Evolutionary conservation across 2,888 invertebrate species (phyloP), one percentile per base, ranked within the genome.

Genomic region (Volucella zonaria): DNA sequence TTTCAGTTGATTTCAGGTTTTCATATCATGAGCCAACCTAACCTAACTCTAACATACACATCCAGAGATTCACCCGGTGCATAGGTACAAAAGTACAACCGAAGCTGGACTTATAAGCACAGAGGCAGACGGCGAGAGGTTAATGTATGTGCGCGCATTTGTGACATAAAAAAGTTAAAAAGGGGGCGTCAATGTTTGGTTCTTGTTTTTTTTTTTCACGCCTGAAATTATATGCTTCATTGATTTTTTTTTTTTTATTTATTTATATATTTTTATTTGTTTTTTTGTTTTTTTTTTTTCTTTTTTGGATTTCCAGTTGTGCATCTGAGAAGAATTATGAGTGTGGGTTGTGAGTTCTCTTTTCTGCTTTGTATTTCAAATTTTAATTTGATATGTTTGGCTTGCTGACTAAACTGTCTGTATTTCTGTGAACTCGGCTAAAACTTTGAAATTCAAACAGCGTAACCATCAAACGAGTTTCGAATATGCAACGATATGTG

Each of bases 221-320:
- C 62, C 54, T 73, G 54, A 54, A 62, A 73, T 73, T 62, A 73
- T 73, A 62, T 52, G 54, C 62, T 73, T 73, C 62, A 73, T 73
- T 54, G 73, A 73, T 73, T 31, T 31, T 6, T 62, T 54, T 54
- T 73, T 73, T 62, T 18, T 18, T 18, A 18, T 18, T 23, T 23
- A 23, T 23, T 23, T 23, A 23, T 23, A 3, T 23, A 56, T 68
- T 67, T 67, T 68, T 54, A 45, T 54, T 23, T 56, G 43, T 67
- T 67, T 54, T 45, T 40, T 49, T 18, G 11, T n/a, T n/a, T n/a
- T n/a, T n/a, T n/a, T n/a, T 68, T 67, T 67, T 68, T 54, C 31
- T 54, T 8, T 42, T 12, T 12, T 3, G 31, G 12, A 45, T 11
- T 12, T 11, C 45, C 45, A 31, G 31, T 31, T 31, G 6, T 31